Evolutionary conservation across 2,113 vertebrate species (phyloP), one percentile per base, ranked within the genome.

Genomic region (Rhynchomys soricoides): DNA sequence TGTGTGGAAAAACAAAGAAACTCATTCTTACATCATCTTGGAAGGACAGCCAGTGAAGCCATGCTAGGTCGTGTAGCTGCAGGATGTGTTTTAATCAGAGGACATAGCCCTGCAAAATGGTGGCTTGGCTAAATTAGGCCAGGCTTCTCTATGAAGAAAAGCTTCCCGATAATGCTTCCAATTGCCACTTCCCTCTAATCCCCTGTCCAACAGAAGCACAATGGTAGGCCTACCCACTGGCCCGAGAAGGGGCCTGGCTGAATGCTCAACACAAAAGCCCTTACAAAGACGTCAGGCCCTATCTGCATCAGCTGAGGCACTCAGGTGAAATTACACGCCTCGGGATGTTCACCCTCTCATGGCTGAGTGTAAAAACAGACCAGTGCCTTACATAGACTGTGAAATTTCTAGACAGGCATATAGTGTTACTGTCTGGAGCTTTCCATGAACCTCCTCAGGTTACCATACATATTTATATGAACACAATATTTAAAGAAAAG

Each of bases 361-460:
- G 2, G 50, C 2, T 95, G 94, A 97, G 57, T 73, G 55, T 86
- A 70, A 90, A 97, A 96, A 94, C 96, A 95, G 95, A 70, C 70
- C 88, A n/a, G 48, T 4, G 12, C 74, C 77, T 48, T 40, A 81
- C 66, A 59, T 34, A 29, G 5, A 50, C 66, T 40, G 66, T 26
- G 73, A 34, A 68, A 29, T 74, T 92, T 92, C 93, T 89, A 94
- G 96, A 95, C 92, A 52, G 85, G 77, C 92, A 66, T 48, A 93
- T 78, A 94, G 66, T 37, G 26, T 97, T 95, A 78, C 95, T 22
- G 92, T 93, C 88, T 89, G 85, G 26, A 68, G 89, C 66, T 94
- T 86, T 70, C 93, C 68, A 4, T 5, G 78, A 79, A 83, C 82
- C 85, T 96, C 74, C 78, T 95, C 10, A 0, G 81, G 89, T 98